Evolutionary conservation across 2,888 invertebrate genomes (phyloP).

Genomic region (Ophioninae sp.): DNA sequence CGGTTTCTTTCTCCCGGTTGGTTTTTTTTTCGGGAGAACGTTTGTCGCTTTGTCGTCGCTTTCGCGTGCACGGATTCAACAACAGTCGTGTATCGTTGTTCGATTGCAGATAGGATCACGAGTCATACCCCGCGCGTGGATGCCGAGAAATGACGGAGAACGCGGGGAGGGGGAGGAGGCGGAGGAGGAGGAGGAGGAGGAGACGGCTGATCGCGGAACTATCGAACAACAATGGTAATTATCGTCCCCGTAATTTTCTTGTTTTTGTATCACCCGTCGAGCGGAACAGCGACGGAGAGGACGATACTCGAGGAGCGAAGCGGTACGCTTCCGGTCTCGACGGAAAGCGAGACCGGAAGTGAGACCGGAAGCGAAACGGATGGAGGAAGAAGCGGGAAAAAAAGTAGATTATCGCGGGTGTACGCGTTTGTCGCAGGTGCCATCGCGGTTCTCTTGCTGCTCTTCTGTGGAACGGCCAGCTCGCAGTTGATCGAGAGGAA

Average conservation of each 20-base stretch:
- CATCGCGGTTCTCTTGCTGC: slow-evolving; percentile 43
- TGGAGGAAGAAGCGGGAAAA: too few relatives aligned
- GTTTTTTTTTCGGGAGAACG: background rate
- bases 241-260: background rate
- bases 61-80: too few relatives aligned
- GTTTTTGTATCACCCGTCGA: too few relatives aligned
- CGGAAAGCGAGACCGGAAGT: too few relatives aligned
- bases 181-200: slow-evolving; percentile 58
- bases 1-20: too few relatives aligned
- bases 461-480: slow-evolving; percentile 52
- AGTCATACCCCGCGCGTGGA: slow-evolving; percentile 44
- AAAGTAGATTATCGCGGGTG: too few relatives aligned
- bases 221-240: slow-evolving; percentile 69
- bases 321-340: too few relatives aligned
- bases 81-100: background rate
- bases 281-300: too few relatives aligned
- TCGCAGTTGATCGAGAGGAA: too few relatives aligned
- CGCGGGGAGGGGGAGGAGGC: slow-evolving; percentile 58
- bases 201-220: slow-evolving; percentile 61
- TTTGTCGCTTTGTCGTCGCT: too few relatives aligned
- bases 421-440: slow-evolving; percentile 52
- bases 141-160: slow-evolving; percentile 70
- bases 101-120: slow-evolving; percentile 58
- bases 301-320: background rate
- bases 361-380: too few relatives aligned